These are phyloP conservation scores for Melanerpes aurifrons DNA, from an alignment of 2,113 vertebrate species.

Conservation along the genomic window DNA sequence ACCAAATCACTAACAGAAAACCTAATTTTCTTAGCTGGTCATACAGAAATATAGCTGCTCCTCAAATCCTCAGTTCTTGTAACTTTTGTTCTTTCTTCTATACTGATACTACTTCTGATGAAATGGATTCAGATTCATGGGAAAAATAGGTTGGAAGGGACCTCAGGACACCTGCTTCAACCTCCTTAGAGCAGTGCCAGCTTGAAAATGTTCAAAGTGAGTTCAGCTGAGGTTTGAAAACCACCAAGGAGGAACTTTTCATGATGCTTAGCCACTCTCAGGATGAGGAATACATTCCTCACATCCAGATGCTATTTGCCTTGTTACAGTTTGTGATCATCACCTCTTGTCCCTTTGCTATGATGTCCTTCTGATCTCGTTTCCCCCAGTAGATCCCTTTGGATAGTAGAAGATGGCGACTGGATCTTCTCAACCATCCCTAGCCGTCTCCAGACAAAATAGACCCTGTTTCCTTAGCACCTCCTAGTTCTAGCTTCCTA, in stretches of 20 bases:
- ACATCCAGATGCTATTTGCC: neutral
- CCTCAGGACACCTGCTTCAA: neutral
- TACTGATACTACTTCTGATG: neutral
- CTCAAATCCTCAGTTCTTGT: neutral
- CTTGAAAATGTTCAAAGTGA: neutral
- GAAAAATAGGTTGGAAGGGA: neutral
- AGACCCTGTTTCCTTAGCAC: neutral
- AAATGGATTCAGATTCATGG: neutral
- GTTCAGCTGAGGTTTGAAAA: accelerated
- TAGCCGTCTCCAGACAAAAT: neutral
- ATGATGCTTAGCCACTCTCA: neutral
- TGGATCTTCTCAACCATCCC: neutral
- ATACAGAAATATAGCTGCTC: neutral
- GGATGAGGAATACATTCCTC: neutral
- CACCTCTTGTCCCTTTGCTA: neutral
- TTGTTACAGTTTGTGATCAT: neutral
- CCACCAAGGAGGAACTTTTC: neutral
- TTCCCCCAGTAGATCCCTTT: neutral
- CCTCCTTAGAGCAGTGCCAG: neutral
- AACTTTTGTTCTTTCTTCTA: neutral
- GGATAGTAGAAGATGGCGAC: neutral
- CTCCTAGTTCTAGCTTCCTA: neutral
- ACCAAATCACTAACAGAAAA: neutral
- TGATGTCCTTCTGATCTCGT: neutral
- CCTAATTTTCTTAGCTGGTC: neutral